These are phyloP conservation scores for Neoaliturus tenellus DNA, from an alignment of 2,888 invertebrate genomes.

Conservation along the genomic window DNA sequence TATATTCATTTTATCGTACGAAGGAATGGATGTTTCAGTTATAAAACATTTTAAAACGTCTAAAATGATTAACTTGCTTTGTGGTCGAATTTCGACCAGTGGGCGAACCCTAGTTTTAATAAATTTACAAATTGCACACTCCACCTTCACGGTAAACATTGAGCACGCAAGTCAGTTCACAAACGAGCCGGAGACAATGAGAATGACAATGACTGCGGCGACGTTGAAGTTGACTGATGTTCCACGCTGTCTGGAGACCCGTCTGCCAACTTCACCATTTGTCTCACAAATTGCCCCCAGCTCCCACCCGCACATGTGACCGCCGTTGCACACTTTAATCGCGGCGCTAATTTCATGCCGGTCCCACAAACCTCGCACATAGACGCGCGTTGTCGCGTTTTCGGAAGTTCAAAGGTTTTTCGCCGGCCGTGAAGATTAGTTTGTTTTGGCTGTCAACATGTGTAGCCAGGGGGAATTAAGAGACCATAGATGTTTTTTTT, in stretches of 20 bases:
- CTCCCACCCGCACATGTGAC: conserved; percentile 35
- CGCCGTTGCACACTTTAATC: conserved; percentile 2
- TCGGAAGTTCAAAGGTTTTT: conserved; percentile 7
- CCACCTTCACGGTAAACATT: too few species aligned
- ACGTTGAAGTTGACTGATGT: conserved; percentile 28
- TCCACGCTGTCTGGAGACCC: background rate
- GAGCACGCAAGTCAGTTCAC: too few species aligned
- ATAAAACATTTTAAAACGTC: too few species aligned
- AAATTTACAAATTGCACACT: too few species aligned
- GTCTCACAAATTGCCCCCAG: conserved; percentile 42
- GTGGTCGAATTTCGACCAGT: too few species aligned
- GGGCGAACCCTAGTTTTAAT: too few species aligned
- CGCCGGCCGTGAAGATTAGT: conserved; percentile 10
- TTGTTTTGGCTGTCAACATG: conserved; percentile 10
- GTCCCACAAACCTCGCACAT: background rate
- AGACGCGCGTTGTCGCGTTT: background rate
- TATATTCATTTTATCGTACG: too few species aligned
- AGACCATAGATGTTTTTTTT: background rate
- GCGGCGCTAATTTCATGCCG: conserved; percentile 30
- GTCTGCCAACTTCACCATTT: conserved; percentile 35
- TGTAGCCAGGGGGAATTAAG: background rate
- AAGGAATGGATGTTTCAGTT: too few species aligned
- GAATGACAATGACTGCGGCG: background rate
- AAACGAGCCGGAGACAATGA: background rate
- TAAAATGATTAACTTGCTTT: too few species aligned